Conservation (phyloP, 2,888 invertebrate species). For the Pterobdella sp. region DNA sequence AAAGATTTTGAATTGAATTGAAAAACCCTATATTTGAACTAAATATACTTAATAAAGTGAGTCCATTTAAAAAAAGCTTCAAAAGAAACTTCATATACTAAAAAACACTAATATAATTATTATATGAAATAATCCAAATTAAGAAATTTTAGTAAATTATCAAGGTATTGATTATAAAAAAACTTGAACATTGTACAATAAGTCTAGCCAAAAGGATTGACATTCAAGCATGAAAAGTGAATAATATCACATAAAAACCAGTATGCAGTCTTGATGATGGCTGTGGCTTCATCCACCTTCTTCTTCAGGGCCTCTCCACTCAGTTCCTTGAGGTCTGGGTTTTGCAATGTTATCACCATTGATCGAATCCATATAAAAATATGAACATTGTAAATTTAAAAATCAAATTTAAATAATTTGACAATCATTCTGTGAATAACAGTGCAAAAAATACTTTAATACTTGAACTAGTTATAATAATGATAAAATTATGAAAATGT, state of each 20-base stretch:
- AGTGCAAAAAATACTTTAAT: background rate
- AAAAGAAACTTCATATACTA: no score
- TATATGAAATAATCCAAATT: background rate
- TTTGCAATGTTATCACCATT: background rate
- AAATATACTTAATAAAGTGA: no score
- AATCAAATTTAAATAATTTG: no score
- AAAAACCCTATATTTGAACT: no score
- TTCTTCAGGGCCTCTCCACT: slow-evolving; percentile 64
- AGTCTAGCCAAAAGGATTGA: no score
- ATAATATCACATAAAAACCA: slow-evolving; percentile 60
- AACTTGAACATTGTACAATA: background rate
- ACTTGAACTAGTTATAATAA: background rate
- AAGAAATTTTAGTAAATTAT: background rate
- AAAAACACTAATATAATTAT: background rate
- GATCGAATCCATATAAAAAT: no score
- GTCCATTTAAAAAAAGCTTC: no score
- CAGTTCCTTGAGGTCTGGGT: slow-evolving; percentile 57
- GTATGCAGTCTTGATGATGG: slow-evolving; percentile 81
- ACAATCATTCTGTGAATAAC: background rate
- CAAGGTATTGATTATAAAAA: background rate
- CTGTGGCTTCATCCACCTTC: slow-evolving; percentile 64
- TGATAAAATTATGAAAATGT: background rate
- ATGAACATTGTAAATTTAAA: no score
- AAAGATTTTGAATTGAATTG: no score
- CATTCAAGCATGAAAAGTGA: no score